Base-by-base conservation (phyloP, 2,113 vertebrate genomes). In the Antigone vipio region DNA sequence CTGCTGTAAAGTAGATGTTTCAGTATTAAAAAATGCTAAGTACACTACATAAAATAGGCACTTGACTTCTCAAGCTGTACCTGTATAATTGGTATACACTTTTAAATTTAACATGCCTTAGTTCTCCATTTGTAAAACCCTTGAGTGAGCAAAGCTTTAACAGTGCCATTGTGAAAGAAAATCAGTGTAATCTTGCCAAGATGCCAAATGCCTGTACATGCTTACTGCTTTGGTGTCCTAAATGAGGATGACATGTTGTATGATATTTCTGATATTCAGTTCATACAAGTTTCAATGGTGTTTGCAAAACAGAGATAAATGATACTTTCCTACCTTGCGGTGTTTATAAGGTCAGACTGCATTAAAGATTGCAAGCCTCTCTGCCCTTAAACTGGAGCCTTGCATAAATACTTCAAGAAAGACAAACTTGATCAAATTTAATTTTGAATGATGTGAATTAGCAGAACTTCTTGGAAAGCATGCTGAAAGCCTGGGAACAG, bases 201-300 rank as follows among this genome's bases (percentile, higher is more conserved):
- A 22, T 77, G 76, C 73, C 63, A 35, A 49, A 19, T 24, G 42
- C 32, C 56, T 2, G 2, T 59, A 42, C 7, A 20, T 55, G 44
- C 20, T 62, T 69, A 8, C 9, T 52, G 24, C 47, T 80, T 59
- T 75, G 22, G 20, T 20, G 34, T 52, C 50, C 55, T 85, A 29
- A 85, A 45, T 0, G 9, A 58, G 30, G 6, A 23, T 15, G 53
- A 42, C 47, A 2, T 0, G 0, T 62, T 72, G 26, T 40, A 3
- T 32, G 8, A 5, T 66, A 16, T 80, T 73, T 68, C 19, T 30
- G 53, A 64, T 44, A 45, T 50, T 87, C n/a, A 24, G 30, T 32
- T 87, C 49, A 22, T n/a, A 30, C 23, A 78, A 14, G 30, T 74
- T 75, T 53, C 2, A 4, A 0, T 60, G n/a, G 16, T 23, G 17